Base-by-base conservation (phyloP, 1,140 invertebrate species). In the Acromyrmex charruanus region DNA sequence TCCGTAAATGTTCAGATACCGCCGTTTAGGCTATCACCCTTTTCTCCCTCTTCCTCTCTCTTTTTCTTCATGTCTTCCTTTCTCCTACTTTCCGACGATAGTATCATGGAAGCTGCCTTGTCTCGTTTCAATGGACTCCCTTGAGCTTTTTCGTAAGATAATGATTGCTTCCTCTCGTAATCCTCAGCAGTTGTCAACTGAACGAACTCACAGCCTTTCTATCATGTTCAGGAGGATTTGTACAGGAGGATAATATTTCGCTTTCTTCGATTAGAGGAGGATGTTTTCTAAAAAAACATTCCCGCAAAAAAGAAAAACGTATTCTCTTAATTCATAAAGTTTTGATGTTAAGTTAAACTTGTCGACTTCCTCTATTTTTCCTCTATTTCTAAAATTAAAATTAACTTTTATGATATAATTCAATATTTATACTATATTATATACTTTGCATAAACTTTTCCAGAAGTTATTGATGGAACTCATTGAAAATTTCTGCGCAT, bases 1-100 rank as follows among this genome's bases (percentile, higher is more conserved):
- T n/a, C 87, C 87, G 90, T 91, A 81, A 91, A 90, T 80, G 85
- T 68, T 89, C 39, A 85, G 89, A 91, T 91, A 91, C 85, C 49
- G 35, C 35, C 82, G 58, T 86, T 81, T 44, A 51, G 44, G n/a
- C 66, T 63, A 25, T 14, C 58, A 31, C 35, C 53, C 25, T 51
- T 25, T 25, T 51, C 35, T 7, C 51, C 9, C 6, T 77, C 35
- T 63, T 81, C 12, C 28, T 59, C 81, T 58, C 44, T 66, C 28
- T 31, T 25, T 65, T 25, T 39, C 59, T 10, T n/a, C 77, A 21
- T 44, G 39, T 58, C 21, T 71, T n/a, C 25, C 68, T 85, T 74
- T 80, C 25, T 44, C 28, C 58, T 58, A 85, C 44, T 71, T 81
- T 14, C 21, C 28, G 51, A 12, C 28, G n/a, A 28, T 55, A 35